Conservation (phyloP, 2,797 vertebrate genomes). For the Chromis chromis region DNA sequence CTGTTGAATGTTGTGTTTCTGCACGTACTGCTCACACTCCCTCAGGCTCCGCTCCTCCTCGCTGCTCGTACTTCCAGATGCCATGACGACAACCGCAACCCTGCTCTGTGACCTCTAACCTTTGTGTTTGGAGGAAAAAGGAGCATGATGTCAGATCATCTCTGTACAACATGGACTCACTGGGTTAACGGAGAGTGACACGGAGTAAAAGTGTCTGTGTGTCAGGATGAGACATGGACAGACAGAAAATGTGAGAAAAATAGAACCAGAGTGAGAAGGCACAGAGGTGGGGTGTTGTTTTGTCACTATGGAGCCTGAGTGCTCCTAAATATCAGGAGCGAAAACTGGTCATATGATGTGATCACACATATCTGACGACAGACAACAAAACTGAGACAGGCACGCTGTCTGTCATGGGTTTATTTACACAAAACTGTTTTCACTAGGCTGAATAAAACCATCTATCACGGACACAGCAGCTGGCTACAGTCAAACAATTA, state of each 20-base stretch:
- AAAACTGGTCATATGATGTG: conserved; percentile 75
- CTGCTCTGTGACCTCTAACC: conserved; percentile 79
- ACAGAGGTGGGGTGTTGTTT: conserved; percentile 53
- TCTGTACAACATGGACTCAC: background rate
- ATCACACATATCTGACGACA: conserved; percentile 59
- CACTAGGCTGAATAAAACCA: conserved; percentile 34
- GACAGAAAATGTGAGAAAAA: conserved; percentile 66
- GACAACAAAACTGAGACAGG: conserved; percentile 46
- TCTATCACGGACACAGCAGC: conserved; percentile 21
- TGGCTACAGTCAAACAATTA: conserved; percentile 9
- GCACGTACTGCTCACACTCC: conserved; percentile 97
- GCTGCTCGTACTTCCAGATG: conserved; percentile 89
- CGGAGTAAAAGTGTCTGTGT: background rate
- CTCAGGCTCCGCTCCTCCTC: conserved; percentile 97
- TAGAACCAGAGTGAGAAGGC: conserved; percentile 66
- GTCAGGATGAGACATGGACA: conserved; percentile 30
- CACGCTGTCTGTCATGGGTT: conserved; percentile 23
- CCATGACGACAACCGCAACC: conserved; percentile 86
- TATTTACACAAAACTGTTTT: conserved; percentile 50
- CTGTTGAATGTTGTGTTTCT: conserved; percentile 98
- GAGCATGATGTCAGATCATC: conserved; percentile 32
- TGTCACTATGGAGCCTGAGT: conserved; percentile 45
- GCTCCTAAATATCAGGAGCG: conserved; percentile 37
- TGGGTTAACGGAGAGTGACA: conserved; percentile 1
- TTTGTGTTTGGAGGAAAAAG: conserved; percentile 48